Evolutionary conservation across 2,797 vertebrate genomes (phyloP).

Genomic region (Oryzias dopingdopingensis): DNA sequence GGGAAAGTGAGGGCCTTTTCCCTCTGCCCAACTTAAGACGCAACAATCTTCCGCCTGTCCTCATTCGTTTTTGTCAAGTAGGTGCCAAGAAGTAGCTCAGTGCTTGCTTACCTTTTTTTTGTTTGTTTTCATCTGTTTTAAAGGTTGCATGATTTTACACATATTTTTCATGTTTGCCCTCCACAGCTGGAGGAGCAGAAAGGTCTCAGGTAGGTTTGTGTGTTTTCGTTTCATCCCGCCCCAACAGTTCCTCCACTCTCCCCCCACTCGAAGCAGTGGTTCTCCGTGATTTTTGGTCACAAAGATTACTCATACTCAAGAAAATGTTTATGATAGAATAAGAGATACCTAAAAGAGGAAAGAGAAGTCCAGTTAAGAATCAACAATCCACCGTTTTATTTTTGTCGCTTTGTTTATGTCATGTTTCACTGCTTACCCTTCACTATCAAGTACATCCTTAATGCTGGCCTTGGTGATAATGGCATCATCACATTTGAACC

Average conservation of each 20-base stretch:
- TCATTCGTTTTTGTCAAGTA: conserved; percentile 77
- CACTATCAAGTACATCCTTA: conserved; percentile 97
- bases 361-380: neutral
- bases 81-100: conserved; percentile 84
- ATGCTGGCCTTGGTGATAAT: conserved; percentile 99
- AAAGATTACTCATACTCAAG: conserved; percentile 92
- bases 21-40: conserved; percentile 32
- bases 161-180: conserved; percentile 42
- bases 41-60: conserved; percentile 58
- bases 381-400: too few relatives aligned
- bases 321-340: conserved; percentile 99
- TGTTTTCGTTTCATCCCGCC: conserved; percentile 74
- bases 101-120: conserved; percentile 65
- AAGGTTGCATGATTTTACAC: conserved; percentile 74
- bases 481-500: conserved; percentile 99
- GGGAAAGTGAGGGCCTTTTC: conserved; percentile 37
- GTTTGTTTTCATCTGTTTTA: conserved; percentile 58
- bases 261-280: conserved; percentile 60
- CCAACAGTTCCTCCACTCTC: conserved; percentile 52
- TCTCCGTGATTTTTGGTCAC: conserved; percentile 52
- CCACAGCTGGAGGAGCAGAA: conserved; percentile 57
- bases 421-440: conserved; percentile 81
- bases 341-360: conserved; percentile 82
- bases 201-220: conserved; percentile 87
- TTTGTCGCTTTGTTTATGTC: neutral